phyloP scores from a whole-genome alignment of 35 echinoderm and acorn worm genomes.

The Apostichopus californicus region DNA sequence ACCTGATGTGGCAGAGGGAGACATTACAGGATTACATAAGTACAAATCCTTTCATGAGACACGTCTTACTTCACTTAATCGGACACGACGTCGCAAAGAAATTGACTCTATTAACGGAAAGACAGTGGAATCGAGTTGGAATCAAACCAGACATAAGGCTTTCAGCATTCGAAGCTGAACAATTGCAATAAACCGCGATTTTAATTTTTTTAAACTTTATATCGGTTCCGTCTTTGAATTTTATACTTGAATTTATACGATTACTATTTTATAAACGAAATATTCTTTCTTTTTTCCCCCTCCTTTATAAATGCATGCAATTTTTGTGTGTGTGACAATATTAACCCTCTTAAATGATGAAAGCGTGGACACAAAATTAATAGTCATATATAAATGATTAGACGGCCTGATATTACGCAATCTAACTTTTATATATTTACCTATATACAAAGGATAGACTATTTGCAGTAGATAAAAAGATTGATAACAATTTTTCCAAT shows the following conservation, averaged over 20 bases:
- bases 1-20: constrained; percentile 87
- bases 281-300: too few relatives aligned
- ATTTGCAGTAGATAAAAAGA: too few relatives aligned
- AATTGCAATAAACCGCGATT: background rate
- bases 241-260: background rate
- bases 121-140: constrained; percentile 65
- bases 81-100: constrained; percentile 93
- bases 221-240: background rate
- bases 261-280: background rate
- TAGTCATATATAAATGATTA: too few relatives aligned
- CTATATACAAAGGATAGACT: too few relatives aligned
- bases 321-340: too few relatives aligned
- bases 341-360: too few relatives aligned
- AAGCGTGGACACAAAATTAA: too few relatives aligned
- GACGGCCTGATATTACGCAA: too few relatives aligned
- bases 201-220: background rate
- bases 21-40: constrained; percentile 68
- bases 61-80: constrained; percentile 86
- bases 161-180: constrained; percentile 44
- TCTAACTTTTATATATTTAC: too few relatives aligned
- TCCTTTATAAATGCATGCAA: too few relatives aligned
- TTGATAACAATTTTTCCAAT: too few relatives aligned
- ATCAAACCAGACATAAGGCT: constrained; percentile 60
- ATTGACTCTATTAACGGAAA: constrained; percentile 81
- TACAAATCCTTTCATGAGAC: constrained; percentile 74